These are phyloP conservation scores for Apodemus agrarius DNA, from an alignment of 2,797 vertebrate species.

Conservation along the genomic window DNA sequence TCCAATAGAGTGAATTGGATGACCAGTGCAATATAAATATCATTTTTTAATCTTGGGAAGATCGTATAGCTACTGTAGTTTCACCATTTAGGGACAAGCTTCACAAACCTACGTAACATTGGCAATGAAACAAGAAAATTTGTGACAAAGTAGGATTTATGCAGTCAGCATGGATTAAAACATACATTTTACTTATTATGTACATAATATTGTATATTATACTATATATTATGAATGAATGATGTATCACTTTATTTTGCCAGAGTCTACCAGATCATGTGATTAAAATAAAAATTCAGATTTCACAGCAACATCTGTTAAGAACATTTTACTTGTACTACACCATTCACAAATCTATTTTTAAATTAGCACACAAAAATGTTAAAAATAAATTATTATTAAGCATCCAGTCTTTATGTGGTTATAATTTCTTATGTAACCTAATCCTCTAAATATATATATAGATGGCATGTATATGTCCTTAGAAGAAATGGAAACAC, in stretches of 20 bases:
- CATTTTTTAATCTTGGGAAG: neutral
- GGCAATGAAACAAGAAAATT: accelerated
- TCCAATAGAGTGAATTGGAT: neutral
- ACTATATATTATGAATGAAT: neutral
- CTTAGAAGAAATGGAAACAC: neutral
- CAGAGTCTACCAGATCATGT: neutral
- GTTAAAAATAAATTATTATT: neutral
- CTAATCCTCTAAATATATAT: neutral
- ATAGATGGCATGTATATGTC: neutral
- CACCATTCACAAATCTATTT: neutral
- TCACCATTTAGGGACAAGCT: neutral
- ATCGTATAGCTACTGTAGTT: neutral
- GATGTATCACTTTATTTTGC: neutral
- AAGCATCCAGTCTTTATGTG: neutral
- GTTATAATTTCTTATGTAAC: neutral
- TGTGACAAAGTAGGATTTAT: neutral
- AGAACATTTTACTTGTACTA: neutral
- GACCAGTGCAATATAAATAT: accelerated
- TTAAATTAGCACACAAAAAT: neutral
- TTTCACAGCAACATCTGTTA: neutral
- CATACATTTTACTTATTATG: neutral
- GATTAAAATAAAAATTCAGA: neutral
- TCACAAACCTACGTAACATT: neutral
- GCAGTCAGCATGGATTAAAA: neutral
- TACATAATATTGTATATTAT: neutral